Evolutionary conservation across 2,113 vertebrate species (phyloP).

Genomic region (Melanerpes aurifrons): DNA sequence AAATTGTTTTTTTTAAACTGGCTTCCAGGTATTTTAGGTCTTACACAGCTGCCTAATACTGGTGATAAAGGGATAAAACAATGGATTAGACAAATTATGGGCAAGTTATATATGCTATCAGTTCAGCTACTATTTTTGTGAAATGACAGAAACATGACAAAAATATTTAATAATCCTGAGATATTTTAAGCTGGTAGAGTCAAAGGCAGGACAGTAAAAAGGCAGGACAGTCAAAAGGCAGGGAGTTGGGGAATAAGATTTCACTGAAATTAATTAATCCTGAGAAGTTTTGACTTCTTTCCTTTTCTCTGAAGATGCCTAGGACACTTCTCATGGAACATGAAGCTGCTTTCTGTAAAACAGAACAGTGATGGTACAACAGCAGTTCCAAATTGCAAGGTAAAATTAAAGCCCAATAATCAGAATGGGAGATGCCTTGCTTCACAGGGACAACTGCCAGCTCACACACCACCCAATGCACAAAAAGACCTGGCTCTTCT

Average conservation of each 20-base stretch:
- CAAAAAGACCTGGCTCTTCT: background rate
- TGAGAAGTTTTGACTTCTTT: background rate
- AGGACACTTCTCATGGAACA: background rate
- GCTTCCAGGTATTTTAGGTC: background rate
- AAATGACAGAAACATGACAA: background rate
- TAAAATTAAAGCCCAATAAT: background rate
- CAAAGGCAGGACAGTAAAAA: background rate
- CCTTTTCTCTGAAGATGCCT: background rate
- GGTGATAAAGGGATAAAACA: background rate
- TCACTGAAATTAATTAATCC: background rate
- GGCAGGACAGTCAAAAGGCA: background rate
- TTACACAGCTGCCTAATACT: background rate
- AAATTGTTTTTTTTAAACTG: background rate
- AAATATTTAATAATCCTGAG: background rate
- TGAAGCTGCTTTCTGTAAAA: background rate
- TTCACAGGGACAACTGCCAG: rapidly evolving
- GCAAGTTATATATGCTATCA: background rate
- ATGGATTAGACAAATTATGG: background rate
- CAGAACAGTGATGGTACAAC: background rate
- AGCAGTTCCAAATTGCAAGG: background rate
- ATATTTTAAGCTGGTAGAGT: background rate
- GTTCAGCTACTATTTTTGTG: background rate
- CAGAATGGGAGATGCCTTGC: background rate
- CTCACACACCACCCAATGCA: too few species aligned
- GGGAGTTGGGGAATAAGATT: background rate